phyloP scores from a whole-genome alignment of 2,888 invertebrate genomes.

The Anticlea derivata region DNA sequence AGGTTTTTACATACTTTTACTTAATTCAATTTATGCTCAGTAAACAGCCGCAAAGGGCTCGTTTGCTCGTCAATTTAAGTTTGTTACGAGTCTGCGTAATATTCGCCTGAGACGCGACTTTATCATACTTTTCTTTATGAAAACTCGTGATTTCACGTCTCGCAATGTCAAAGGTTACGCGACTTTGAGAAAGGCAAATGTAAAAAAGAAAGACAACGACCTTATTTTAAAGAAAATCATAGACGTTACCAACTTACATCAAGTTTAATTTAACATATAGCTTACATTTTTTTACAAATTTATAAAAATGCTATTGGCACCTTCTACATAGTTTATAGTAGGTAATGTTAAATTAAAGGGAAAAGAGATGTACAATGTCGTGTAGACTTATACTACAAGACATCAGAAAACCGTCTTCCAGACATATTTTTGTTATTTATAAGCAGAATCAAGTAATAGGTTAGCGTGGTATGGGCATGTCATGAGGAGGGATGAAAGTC shows the following conservation, averaged over 20 bases:
- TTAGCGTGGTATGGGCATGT: too few species aligned
- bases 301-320: too few species aligned
- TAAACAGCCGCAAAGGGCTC: slow-evolving; percentile 25
- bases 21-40: slow-evolving; percentile 30
- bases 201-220: slow-evolving; percentile 1
- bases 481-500: too few species aligned
- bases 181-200: slow-evolving; percentile 26
- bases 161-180: slow-evolving; percentile 25
- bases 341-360: too few species aligned
- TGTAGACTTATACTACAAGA: too few species aligned
- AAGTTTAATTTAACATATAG: too few species aligned
- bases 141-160: slow-evolving; percentile 25
- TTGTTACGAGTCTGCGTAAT: slow-evolving; percentile 27
- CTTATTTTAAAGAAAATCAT: slow-evolving; percentile 1
- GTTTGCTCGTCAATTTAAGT: slow-evolving; percentile 34
- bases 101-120: slow-evolving; percentile 23
- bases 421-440: too few species aligned
- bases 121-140: slow-evolving; percentile 35
- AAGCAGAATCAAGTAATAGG: too few species aligned
- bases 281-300: too few species aligned
- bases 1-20: slow-evolving; percentile 22
- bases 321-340: too few species aligned
- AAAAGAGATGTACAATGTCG: too few species aligned
- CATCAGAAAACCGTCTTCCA: too few species aligned
- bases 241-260: neutral